phyloP scores from a whole-genome alignment of 2,797 vertebrate species.

The Melanotaenia parkinsoni region DNA sequence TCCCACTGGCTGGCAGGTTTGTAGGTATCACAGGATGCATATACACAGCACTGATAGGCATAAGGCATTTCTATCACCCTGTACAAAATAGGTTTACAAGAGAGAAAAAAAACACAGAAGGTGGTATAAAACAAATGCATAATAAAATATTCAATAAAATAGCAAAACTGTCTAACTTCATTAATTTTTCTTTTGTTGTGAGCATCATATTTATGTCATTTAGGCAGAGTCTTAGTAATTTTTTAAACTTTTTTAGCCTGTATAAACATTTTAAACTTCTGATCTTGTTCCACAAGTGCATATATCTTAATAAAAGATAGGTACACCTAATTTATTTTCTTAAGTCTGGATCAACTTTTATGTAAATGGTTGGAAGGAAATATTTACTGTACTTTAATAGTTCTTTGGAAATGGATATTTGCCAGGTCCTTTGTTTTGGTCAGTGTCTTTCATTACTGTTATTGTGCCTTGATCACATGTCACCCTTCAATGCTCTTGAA shows the following conservation, averaged over 20 bases:
- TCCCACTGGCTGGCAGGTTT: constrained; percentile 85
- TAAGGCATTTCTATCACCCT: constrained; percentile 95
- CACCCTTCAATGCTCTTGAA: constrained; percentile 46
- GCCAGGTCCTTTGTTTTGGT: constrained; percentile 37
- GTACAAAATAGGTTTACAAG: constrained; percentile 28
- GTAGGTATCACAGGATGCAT: constrained; percentile 87
- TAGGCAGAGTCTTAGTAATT: neutral
- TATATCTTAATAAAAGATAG: neutral
- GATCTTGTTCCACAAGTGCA: neutral
- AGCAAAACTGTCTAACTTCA: neutral
- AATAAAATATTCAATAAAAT: neutral
- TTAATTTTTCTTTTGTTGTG: neutral
- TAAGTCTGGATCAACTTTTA: constrained; percentile 3
- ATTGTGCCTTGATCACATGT: constrained; percentile 49
- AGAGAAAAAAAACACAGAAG: neutral
- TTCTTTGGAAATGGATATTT: constrained; percentile 20
- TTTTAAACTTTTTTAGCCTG: neutral
- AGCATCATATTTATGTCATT: neutral
- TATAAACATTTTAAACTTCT: neutral
- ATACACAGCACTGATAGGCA: constrained; percentile 96
- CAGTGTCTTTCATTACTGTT: constrained; percentile 39
- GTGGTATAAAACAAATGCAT: neutral
- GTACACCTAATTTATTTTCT: neutral
- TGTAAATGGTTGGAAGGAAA: neutral
- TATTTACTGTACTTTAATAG: neutral